Evolutionary conservation across 2,888 invertebrate genomes (phyloP).

Genomic region (Campoplex nolae): DNA sequence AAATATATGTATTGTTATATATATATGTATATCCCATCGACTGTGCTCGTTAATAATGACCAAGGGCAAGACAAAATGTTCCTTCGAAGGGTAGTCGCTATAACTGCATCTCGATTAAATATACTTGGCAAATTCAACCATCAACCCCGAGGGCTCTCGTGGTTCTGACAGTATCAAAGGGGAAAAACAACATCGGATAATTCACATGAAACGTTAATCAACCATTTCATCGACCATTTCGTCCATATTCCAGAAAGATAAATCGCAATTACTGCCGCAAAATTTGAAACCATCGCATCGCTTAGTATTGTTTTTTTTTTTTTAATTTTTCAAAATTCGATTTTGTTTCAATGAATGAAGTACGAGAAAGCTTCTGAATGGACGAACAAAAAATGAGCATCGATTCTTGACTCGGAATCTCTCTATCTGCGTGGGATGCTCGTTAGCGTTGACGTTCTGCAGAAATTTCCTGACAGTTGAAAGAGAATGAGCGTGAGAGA

Average conservation of each 20-base stretch:
- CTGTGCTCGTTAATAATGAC: background rate
- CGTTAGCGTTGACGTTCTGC: constrained; percentile 24
- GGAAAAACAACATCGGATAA: background rate
- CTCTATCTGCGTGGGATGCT: constrained; percentile 4
- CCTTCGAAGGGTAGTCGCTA: background rate
- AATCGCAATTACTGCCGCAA: background rate
- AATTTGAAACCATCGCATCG: background rate
- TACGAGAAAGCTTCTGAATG: background rate
- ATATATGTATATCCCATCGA: background rate
- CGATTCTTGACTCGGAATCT: background rate
- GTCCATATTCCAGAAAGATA: background rate
- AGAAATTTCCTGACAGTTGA: constrained; percentile 2
- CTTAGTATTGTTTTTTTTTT: too few species aligned
- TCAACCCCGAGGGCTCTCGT: background rate
- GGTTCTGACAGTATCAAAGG: background rate
- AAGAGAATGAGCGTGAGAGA: background rate
- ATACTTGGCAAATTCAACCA: background rate
- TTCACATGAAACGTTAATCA: background rate
- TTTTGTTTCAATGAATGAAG: background rate
- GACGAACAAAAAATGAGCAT: background rate
- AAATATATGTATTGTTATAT: background rate
- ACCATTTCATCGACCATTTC: background rate
- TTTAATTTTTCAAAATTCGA: background rate
- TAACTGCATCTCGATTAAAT: background rate
- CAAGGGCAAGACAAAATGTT: constrained; percentile 10